Base-by-base conservation (phyloP, 2,888 invertebrate species). In the Melinaea menophilus region DNA sequence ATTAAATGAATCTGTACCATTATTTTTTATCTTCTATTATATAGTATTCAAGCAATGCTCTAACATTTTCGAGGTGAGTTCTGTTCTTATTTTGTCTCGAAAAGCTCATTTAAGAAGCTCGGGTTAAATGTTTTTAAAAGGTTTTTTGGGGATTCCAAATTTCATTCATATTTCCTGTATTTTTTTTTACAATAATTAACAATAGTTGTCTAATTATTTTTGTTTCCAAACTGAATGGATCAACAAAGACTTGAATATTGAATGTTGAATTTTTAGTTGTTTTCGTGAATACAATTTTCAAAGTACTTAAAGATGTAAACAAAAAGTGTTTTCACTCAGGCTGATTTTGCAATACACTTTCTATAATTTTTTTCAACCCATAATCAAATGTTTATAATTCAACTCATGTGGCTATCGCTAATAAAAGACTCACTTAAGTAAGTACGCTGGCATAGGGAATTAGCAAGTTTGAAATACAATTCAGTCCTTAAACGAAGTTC, bases 401-500 rank as follows among this genome's bases (percentile, higher is more conserved):
- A 72, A 66, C 75, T 80, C 90, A 88, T 89, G 90, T 82, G 86
- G 80, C 77, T 78, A 79, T 78, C 83, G 82, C 88, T 90, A 90
- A 90, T 88, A 88, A 90, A 88, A 88, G 86, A 84, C 88, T 87
- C 81, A 82, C 84, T 88, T 86, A 88, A 88, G 84, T 82, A 83
- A 85, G 83, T 79, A 80, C 79, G 81, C 81, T 73, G 77, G 76
- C 84, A 85, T 82, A 84, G 79, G 74, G 86, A 88, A 88, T 89
- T 89, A 88, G 85, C 86, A 90, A 90, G 80, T 89, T 88, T 76
- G 72, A 83, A 88, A 90, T 88, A 89, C 84, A 88, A 90, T 88
- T 88, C 85, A 79, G 82, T 79, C 79, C 80, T 83, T 85, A 83
- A 84, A 85, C 79, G 80, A 86, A 87, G 81, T 87, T 85, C 82